Percentiles rank a stretch among this genome's conserved stretches.
Conservation (phyloP, 2,113 vertebrate genomes). For the Dunckerocampus dactyliophorus region DNA sequence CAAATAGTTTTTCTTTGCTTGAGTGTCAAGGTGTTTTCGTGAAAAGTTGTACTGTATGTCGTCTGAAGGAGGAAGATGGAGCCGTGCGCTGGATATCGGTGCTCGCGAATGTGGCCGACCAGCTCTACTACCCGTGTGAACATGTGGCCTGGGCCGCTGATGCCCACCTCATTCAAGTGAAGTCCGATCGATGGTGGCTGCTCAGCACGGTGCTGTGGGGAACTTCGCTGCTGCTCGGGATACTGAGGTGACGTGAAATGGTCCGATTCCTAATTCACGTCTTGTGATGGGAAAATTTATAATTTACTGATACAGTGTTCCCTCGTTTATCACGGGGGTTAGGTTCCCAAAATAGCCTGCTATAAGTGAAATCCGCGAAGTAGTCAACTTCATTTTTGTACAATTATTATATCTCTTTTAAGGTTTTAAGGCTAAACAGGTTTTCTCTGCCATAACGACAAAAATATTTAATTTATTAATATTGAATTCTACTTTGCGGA, state of each 20-base stretch:
- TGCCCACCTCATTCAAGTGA: conserved; percentile 66
- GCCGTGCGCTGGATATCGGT: conserved; percentile 80
- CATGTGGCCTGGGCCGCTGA: conserved; percentile 93
- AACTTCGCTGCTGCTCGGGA: conserved; percentile 79
- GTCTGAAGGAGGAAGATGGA: conserved; percentile 78
- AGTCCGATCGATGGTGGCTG: conserved; percentile 83
- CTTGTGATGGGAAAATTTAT: no score
- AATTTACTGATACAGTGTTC: no score
- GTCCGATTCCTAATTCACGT: not conserved
- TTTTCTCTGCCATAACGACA: no score
- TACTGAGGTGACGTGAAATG: conserved; percentile 82
- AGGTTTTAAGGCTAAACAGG: no score
- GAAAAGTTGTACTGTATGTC: not conserved
- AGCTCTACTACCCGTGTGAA: conserved; percentile 95
- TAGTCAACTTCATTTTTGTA: no score
- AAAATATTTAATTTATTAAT: no score
- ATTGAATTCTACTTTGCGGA: no score
- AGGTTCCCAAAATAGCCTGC: no score
- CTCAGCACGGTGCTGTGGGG: conserved; percentile 82
- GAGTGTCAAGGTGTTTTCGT: not conserved
- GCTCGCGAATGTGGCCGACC: conserved; percentile 83
- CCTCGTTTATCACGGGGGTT: no score
- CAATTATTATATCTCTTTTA: no score
- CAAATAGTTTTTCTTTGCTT: not conserved
- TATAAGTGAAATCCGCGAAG: no score